Evolutionary conservation across 1,140 invertebrate genomes (phyloP).

Genomic region (Apis florea): DNA sequence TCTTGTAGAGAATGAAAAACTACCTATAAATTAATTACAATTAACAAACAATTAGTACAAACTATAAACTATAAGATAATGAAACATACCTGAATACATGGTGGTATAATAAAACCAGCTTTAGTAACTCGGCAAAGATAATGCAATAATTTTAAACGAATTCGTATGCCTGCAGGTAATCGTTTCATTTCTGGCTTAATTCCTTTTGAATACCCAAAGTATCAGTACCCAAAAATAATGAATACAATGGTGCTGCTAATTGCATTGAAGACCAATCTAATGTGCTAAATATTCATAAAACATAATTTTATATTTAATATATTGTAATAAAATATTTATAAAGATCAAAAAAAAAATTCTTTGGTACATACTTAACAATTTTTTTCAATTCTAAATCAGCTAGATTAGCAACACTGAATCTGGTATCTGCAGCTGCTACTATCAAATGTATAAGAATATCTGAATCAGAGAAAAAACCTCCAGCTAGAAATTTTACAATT

Average conservation of each 20-base stretch:
- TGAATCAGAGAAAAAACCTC: slow-evolving; percentile 87
- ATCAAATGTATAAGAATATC: slow-evolving; percentile 90
- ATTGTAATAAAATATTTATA: slow-evolving; percentile 77
- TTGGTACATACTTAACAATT: slow-evolving; percentile 82
- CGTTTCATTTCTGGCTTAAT: slow-evolving; percentile 84
- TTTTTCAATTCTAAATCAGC: slow-evolving; percentile 89
- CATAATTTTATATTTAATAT: slow-evolving; percentile 66
- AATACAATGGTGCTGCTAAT: slow-evolving; percentile 87
- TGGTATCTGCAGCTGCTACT: slow-evolving; percentile 92
- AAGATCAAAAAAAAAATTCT: neutral
- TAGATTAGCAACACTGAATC: slow-evolving; percentile 89
- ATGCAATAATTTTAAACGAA: slow-evolving; percentile 91
- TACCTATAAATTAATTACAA: slow-evolving; percentile 80
- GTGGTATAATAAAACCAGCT: slow-evolving; percentile 88
- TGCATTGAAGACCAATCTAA: slow-evolving; percentile 88
- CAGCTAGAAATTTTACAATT: slow-evolving; percentile 90
- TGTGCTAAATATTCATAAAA: slow-evolving; percentile 44
- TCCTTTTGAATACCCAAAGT: slow-evolving; percentile 81
- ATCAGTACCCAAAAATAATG: slow-evolving; percentile 88
- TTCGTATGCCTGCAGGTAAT: slow-evolving; percentile 88
- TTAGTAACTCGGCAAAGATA: slow-evolving; percentile 90
- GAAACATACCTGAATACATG: slow-evolving; percentile 86
- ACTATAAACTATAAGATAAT: neutral
- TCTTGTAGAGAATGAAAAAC: slow-evolving; percentile 90
- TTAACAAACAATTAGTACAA: slow-evolving; percentile 31